Conservation (phyloP, 2,888 invertebrate species). For the Hyles lineata region DNA sequence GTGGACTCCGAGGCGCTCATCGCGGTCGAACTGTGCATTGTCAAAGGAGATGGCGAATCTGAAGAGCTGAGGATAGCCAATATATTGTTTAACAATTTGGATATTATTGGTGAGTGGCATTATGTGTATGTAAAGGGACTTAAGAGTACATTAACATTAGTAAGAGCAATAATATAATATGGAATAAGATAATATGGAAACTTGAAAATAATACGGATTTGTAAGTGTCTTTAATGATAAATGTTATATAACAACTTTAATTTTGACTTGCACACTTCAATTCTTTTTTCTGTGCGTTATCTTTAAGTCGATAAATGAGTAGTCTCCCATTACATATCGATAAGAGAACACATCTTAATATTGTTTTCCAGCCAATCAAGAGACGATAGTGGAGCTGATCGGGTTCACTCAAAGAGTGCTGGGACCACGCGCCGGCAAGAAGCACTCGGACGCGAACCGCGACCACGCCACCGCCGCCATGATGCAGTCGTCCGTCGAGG, state of each 20-base stretch:
- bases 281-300: too few relatives aligned
- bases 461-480: conserved; percentile 45
- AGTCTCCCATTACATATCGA: neutral
- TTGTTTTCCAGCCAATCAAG: conserved; percentile 91
- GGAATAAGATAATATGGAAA: too few relatives aligned
- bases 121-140: neutral
- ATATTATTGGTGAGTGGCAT: conserved; percentile 91
- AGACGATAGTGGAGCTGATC: conserved; percentile 96
- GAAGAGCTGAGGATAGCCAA: conserved; percentile 90
- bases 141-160: too few relatives aligned
- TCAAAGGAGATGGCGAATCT: conserved; percentile 75
- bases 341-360: too few relatives aligned
- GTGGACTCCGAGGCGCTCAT: conserved; percentile 93
- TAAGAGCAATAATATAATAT: too few relatives aligned
- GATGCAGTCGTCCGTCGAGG: conserved; percentile 44
- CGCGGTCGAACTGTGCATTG: conserved; percentile 83
- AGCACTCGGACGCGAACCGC: conserved; percentile 49
- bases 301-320: too few relatives aligned
- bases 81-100: conserved; percentile 96
- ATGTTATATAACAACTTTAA: too few relatives aligned
- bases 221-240: too few relatives aligned
- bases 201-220: too few relatives aligned
- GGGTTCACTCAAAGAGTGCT: conserved; percentile 92
- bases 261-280: too few relatives aligned
- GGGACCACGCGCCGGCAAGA: conserved; percentile 50